Conservation (phyloP, 2,888 invertebrate genomes). For the Neoascia interrupta region DNA sequence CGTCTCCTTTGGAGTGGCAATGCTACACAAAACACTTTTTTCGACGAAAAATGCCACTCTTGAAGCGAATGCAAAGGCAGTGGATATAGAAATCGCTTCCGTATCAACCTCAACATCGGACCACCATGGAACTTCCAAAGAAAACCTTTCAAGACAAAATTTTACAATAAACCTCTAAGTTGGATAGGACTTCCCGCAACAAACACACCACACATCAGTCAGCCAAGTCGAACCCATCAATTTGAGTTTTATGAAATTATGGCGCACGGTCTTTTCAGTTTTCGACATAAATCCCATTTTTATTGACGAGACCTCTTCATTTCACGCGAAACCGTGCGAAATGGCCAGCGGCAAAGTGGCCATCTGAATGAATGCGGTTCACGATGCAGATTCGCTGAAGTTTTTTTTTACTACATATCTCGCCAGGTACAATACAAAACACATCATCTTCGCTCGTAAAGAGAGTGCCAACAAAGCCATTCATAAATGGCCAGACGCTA, state of each 20-base stretch:
- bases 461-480: slow-evolving; percentile 33
- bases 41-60: too few species aligned
- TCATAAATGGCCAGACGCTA: slow-evolving; percentile 4
- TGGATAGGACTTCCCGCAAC: too few species aligned
- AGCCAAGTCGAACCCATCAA: slow-evolving; percentile 5
- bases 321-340: slow-evolving; percentile 24
- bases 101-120: too few species aligned
- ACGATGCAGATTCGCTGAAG: neutral
- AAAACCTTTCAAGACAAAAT: too few species aligned
- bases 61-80: too few species aligned
- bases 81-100: too few species aligned
- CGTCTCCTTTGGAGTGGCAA: too few species aligned
- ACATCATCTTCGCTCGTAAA: slow-evolving; percentile 32
- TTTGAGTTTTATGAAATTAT: slow-evolving; percentile 21
- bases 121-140: too few species aligned
- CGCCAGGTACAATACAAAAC: slow-evolving; percentile 22
- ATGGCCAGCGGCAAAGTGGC: slow-evolving; percentile 11
- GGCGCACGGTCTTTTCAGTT: neutral
- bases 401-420: slow-evolving; percentile 20
- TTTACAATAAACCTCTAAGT: too few species aligned
- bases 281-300: slow-evolving; percentile 18
- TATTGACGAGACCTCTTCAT: slow-evolving; percentile 29
- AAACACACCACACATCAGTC: too few species aligned
- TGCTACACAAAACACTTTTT: too few species aligned
- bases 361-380: too few species aligned